phyloP scores from a whole-genome alignment of 2,113 vertebrate genomes.

The Periophthalmus modestus region DNA sequence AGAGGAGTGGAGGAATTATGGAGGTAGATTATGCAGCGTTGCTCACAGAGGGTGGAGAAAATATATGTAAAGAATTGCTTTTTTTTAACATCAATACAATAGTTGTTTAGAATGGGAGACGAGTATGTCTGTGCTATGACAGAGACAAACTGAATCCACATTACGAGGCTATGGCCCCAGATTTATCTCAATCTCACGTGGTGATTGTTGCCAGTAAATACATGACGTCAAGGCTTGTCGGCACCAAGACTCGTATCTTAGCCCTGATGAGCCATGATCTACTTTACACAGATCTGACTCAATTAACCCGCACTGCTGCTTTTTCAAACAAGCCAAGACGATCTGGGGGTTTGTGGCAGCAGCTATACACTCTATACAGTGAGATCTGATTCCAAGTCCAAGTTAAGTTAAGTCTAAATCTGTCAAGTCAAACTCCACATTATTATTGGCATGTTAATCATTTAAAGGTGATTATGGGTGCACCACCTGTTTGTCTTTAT shows the following conservation, averaged over 20 bases:
- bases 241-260: background rate
- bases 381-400: background rate
- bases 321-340: background rate
- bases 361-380: background rate
- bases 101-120: background rate
- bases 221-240: background rate
- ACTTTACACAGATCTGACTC: constrained; percentile 4
- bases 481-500: too few species aligned
- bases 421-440: too few species aligned
- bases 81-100: background rate
- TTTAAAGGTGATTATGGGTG: too few species aligned
- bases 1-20: background rate
- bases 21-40: background rate
- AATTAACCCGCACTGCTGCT: background rate
- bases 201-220: background rate
- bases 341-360: background rate
- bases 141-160: background rate
- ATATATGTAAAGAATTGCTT: background rate
- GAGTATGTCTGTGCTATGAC: background rate
- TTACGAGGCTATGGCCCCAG: background rate
- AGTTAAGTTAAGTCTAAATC: background rate
- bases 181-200: background rate
- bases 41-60: background rate
- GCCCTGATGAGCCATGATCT: background rate
- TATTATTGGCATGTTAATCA: too few species aligned